Conservation (phyloP, 1,140 invertebrate genomes). For the Agrypnia vestita region DNA sequence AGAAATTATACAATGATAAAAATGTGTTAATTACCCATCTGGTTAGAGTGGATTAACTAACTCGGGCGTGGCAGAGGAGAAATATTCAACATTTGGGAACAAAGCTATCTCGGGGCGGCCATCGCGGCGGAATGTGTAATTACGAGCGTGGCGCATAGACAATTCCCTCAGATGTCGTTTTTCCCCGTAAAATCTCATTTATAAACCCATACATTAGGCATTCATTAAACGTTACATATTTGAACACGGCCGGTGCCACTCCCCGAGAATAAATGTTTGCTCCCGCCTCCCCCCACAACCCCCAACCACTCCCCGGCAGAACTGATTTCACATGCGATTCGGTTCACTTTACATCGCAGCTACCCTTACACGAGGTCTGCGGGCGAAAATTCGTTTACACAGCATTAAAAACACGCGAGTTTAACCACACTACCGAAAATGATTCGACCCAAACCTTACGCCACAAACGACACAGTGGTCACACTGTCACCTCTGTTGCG, state of each 20-base stretch:
- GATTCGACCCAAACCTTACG: no score
- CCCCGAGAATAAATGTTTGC: conserved; percentile 25
- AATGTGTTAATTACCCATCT: conserved; percentile 30
- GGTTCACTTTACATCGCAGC: conserved; percentile 11
- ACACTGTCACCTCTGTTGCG: no score
- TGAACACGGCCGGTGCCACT: conserved; percentile 31
- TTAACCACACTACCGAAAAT: no score
- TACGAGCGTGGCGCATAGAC: background rate
- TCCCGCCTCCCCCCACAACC: background rate
- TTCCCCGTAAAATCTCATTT: conserved; percentile 36
- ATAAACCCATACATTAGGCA: conserved; percentile 35
- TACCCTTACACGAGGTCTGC: background rate
- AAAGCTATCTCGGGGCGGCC: conserved; percentile 26
- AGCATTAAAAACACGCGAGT: background rate
- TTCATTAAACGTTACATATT: conserved; percentile 35
- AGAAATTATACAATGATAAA: conserved; percentile 21
- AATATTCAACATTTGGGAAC: conserved; percentile 8
- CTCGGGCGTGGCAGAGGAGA: conserved; percentile 3
- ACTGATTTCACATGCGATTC: conserved; percentile 31
- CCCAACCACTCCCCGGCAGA: background rate
- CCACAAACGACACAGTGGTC: no score
- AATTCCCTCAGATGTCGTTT: conserved; percentile 36
- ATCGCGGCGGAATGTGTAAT: background rate
- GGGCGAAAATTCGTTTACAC: conserved; percentile 4
- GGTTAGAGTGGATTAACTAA: conserved; percentile 22